phyloP scores from a whole-genome alignment of 1,140 invertebrate species.

The Linepithema humile region DNA sequence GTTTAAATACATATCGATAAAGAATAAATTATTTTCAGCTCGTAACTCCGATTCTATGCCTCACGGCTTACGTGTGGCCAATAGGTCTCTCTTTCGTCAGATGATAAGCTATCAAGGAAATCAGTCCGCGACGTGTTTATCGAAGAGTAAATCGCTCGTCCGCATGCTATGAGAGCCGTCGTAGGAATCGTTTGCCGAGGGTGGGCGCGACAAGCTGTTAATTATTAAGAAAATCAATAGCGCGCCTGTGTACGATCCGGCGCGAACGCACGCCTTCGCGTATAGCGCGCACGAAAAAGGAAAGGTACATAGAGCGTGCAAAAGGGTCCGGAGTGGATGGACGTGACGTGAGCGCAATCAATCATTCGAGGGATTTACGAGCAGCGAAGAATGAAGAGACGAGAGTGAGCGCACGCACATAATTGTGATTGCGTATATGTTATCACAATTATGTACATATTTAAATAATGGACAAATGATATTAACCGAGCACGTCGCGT shows the following conservation, averaged over 20 bases:
- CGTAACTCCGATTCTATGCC: neutral
- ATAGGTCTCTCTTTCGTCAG: neutral
- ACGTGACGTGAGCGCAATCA: slow-evolving; percentile 66
- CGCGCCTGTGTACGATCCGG: slow-evolving; percentile 1
- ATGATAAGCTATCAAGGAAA: slow-evolving; percentile 47
- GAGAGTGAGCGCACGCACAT: slow-evolving; percentile 39
- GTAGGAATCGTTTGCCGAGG: slow-evolving; percentile 26
- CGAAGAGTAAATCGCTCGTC: slow-evolving; percentile 21
- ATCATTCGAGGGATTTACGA: slow-evolving; percentile 65
- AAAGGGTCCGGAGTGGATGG: slow-evolving; percentile 56
- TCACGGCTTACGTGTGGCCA: neutral
- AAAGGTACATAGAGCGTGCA: slow-evolving; percentile 61
- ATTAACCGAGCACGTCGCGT: no score
- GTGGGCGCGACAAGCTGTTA: slow-evolving; percentile 62
- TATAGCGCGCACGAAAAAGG: slow-evolving; percentile 47
- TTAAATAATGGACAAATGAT: no score
- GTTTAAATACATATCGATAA: neutral
- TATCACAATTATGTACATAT: no score
- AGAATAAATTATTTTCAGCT: slow-evolving; percentile 12
- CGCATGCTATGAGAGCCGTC: neutral
- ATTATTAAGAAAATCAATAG: slow-evolving; percentile 70
- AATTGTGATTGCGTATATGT: no score
- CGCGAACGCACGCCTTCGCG: neutral
- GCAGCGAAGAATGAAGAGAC: slow-evolving; percentile 39
- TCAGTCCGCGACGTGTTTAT: slow-evolving; percentile 56